phyloP scores from a whole-genome alignment of 2,113 vertebrate species.

The Stegastes partitus region DNA sequence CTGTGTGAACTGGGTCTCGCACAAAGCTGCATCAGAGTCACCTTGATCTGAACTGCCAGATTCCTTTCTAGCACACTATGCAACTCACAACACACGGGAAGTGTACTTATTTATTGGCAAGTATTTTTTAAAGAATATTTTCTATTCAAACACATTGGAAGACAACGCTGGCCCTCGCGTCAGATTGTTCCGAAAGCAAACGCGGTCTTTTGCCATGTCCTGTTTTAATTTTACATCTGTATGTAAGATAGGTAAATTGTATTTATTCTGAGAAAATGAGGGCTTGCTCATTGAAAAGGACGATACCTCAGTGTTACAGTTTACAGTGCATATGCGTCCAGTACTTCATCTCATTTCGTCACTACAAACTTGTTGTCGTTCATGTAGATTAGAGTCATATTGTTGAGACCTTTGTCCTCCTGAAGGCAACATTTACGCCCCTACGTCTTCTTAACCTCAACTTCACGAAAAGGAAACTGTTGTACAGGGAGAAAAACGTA shows the following conservation, averaged over 20 bases:
- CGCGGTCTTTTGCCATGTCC: conserved; percentile 74
- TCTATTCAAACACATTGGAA: conserved; percentile 88
- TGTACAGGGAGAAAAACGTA: conserved; percentile 51
- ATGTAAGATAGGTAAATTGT: conserved; percentile 47
- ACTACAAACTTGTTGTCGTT: conserved; percentile 45
- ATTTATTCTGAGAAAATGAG: conserved; percentile 78
- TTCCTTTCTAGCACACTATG: conserved; percentile 85
- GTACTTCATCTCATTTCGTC: conserved; percentile 65
- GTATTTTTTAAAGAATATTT: conserved; percentile 81
- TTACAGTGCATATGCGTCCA: conserved; percentile 73
- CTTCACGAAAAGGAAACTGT: conserved; percentile 29
- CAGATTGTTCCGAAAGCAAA: conserved; percentile 57
- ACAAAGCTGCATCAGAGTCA: conserved; percentile 65
- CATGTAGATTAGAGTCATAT: conserved; percentile 18
- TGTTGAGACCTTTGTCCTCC: conserved; percentile 20
- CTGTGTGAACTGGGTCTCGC: conserved; percentile 53
- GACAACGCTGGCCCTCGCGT: conserved; percentile 43
- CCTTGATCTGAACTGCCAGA: conserved; percentile 69
- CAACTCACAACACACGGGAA: conserved; percentile 88
- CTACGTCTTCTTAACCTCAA: neutral
- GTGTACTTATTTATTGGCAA: conserved; percentile 99
- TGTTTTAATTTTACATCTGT: conserved; percentile 54
- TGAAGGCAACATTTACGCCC: neutral
- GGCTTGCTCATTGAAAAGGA: conserved; percentile 62
- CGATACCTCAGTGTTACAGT: conserved; percentile 77